Evolutionary conservation across 2,888 invertebrate species (phyloP), one percentile per base, ranked within the genome.

Genomic region (Noctua janthina): DNA sequence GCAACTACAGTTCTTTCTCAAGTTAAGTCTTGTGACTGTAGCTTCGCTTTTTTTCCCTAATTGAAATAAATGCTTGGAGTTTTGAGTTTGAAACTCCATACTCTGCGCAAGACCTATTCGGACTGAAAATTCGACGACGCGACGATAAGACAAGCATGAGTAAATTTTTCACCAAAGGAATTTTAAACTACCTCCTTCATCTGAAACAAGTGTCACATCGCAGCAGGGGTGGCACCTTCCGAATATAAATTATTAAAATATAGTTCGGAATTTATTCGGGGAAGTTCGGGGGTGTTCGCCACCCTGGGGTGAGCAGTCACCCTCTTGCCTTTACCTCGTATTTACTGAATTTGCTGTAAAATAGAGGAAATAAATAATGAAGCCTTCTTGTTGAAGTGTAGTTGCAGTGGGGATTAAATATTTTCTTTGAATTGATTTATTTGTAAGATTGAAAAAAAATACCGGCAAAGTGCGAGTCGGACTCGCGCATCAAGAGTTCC

Each of bases 231-330:
- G 54, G 66, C 54, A 46, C 69, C 72, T 46, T 59, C 67, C 35
- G 67, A 81, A 69, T 78, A 68, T 87, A 82, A 69, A 87, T 80
- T 78, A 85, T 80, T 85, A 87, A 87, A 78, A 79, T 79, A 84
- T 82, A 76, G 83, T 86, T 79, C 56, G 54, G 68, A 81, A 81
- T 89, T 83, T 81, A 89, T 83, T 85, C 78, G 70, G 78, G 64
- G 74, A 68, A 59, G 71, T 62, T 85, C 64, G 72, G 74, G 73
- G 74, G 66, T 78, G 67, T 76, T 76, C 68, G 69, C 71, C 54
- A 43, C 78, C 80, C 73, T 1, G 54, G 62, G 56, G 76, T 54
- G 71, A 43, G 62, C 67, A 71, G 76, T 71, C 64, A 46, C 79
- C 56, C 51, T 1, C 10, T 46, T 64, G 39, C 39, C 62, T 56